Conservation (phyloP, 2,113 vertebrate genomes). For the Gymnogyps californianus region DNA sequence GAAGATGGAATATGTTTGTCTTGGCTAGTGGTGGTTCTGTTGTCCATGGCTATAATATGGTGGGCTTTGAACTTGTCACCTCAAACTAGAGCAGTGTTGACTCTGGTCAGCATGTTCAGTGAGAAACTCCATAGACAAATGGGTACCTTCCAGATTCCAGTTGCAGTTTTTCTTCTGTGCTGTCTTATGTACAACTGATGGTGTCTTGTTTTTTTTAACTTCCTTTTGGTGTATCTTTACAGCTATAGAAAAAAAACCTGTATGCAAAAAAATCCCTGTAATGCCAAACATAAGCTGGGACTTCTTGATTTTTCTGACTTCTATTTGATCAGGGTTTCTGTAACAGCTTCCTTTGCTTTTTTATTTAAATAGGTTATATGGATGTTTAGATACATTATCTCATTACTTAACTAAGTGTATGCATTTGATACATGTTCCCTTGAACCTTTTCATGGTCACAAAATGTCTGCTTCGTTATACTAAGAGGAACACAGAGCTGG, state of each 20-base stretch:
- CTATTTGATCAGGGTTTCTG: not conserved
- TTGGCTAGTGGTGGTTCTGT: not conserved
- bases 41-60: not conserved
- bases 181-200: not conserved
- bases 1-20: not conserved
- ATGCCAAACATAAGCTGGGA: not conserved
- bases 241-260: not conserved
- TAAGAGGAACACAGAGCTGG: not conserved
- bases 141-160: not conserved
- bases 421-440: not conserved
- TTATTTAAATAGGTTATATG: not conserved
- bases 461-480: not conserved
- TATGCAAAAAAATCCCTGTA: not conserved
- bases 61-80: not conserved
- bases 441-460: not conserved
- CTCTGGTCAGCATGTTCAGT: not conserved
- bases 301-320: not conserved
- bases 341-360: not conserved
- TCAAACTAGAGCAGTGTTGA: not conserved
- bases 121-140: not conserved
- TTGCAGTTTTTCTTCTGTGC: not conserved
- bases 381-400: not conserved
- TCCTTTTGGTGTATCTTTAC: not conserved
- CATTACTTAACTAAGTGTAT: not conserved
- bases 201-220: not conserved